Base-by-base conservation (phyloP, 2,888 invertebrate genomes). In the Halictus ligatus region DNA sequence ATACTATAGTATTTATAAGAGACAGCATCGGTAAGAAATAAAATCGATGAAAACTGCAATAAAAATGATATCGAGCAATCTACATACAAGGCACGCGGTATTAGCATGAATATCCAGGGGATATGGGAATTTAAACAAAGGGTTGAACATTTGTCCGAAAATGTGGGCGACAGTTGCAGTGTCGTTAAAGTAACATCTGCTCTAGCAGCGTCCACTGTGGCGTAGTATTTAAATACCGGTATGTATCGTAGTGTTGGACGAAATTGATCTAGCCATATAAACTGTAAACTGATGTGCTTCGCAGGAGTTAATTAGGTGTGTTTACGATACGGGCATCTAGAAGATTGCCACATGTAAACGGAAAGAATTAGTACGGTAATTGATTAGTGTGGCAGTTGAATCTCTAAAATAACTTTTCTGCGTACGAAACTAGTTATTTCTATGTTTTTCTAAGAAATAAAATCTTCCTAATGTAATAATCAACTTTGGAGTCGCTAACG, bases 101-200 rank as follows among this genome's bases (percentile, higher is more conserved):
- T 60, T 60, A 15, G 1, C 60, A 60, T 12, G 25, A 60, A n/a
- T 60, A 25, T 60, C 60, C 6, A 25, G 13, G 25, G 25, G 4
- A 18, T 21, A 54, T 7, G 21, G 50, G 12, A 50, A 25, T 80
- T 83, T 76, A 71, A 80, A 76, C 81, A 81, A 80, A 83, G 25
- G 64, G 43, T 25, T 25, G 75, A 72, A 73, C 60, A 64, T 75
- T 83, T 80, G 81, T 76, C 60, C 43, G 54, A 13, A 25, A 81
- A 83, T 25, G 60, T 25, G 25, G 60, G 60, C 60, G 25, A 60
- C 60, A 60, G 60, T 25, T 60, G 60, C 60, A 25, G 25, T 60
- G 25, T 25, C 60, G 60, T 60, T 67, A 67, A 67, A 35, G 67
- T 35, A 67, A 35, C 67, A 35, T 67, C 29, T 67, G 67, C 35